Base-by-base conservation (phyloP, 2,888 invertebrate genomes). In the Cheilosia urbana region DNA sequence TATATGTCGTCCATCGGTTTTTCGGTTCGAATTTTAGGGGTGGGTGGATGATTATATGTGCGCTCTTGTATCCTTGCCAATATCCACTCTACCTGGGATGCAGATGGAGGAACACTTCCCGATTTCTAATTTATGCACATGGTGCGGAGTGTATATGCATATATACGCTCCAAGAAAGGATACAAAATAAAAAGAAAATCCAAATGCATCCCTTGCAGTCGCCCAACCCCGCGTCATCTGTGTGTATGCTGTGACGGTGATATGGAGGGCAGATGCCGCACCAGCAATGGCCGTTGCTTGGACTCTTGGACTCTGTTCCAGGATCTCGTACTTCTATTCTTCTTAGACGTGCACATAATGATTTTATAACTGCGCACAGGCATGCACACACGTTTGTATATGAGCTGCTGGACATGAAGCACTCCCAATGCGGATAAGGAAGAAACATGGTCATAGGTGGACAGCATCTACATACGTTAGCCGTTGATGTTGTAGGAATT, bases 281-380 rank as follows among this genome's bases (percentile, higher is more conserved):
- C 68, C 37, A 76, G 45, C 47, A 71, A 42, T 34, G 62, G 58
- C 55, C 58, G 72, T 66, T 77, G 62, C 62, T 63, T 69, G 37
- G 72, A 75, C 81, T 81, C 72, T 81, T 81, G 71, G 76, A 63
- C 62, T 57, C 62, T 57, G 49, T 62, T 85, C 72, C 53, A 62
- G 69, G 72, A 72, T 85, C 42, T 71, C 63, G 49, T 72, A 57
- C 55, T 72, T 72, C 80, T 49, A 76, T 84, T 84, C 85, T 81
- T 81, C 85, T 85, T 85, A 85, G 85, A 72, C 71, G 62, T 85
- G 85, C 81, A 81, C 80, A 85, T 85, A 85, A 85, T 81, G 81
- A 77, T 85, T 85, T 85, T 81, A 81, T 85, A 85, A 76, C 71
- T 72, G 77, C 58, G 55, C 55, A 84, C 58, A 63, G 37, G 51